A percentile compares a stretch with the other conserved stretches of the same genome.
phyloP scores from a whole-genome alignment of 2,113 vertebrate species.

The Emydocephalus ijimae region DNA sequence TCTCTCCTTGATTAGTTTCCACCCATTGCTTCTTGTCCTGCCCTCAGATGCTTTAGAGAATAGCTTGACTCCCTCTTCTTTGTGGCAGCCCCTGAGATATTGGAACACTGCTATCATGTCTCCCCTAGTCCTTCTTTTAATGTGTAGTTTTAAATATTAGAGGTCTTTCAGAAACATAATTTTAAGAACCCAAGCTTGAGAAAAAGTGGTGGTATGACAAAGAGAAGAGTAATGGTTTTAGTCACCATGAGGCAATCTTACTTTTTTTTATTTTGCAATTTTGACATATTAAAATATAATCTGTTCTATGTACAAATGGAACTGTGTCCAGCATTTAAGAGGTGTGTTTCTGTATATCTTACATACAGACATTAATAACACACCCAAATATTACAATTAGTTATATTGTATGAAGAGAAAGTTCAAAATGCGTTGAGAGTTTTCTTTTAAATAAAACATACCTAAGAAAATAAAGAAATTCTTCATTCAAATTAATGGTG shows the following conservation, averaged over 20 bases:
- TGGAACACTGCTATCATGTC: too few relatives aligned
- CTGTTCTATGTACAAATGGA: conserved; percentile 24
- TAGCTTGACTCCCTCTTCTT: too few relatives aligned
- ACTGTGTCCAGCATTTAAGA: conserved; percentile 50
- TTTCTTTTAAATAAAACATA: conserved; percentile 62
- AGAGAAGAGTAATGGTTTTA: neutral
- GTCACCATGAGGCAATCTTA: conserved; percentile 21
- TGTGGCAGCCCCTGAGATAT: too few relatives aligned
- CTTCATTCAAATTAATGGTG: conserved; percentile 72
- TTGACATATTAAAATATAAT: conserved; percentile 57
- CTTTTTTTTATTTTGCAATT: conserved; percentile 56
- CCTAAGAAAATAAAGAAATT: conserved; percentile 75
- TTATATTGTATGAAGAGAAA: conserved; percentile 55
- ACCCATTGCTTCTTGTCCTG: too few relatives aligned
- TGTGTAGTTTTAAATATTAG: neutral
- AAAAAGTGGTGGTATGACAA: neutral
- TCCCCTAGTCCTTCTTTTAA: too few relatives aligned
- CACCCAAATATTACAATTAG: conserved; percentile 60
- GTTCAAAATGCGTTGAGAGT: conserved; percentile 49
- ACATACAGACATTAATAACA: conserved; percentile 8
- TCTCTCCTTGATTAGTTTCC: too few relatives aligned
- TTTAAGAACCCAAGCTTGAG: neutral
- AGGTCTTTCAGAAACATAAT: neutral
- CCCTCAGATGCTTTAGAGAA: too few relatives aligned
- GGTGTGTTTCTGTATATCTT: conserved; percentile 11